A percentile compares a stretch with the other conserved stretches of the same genome.
Evolutionary conservation across 2,113 vertebrate species (phyloP).

Genomic region (Laticauda colubrina): DNA sequence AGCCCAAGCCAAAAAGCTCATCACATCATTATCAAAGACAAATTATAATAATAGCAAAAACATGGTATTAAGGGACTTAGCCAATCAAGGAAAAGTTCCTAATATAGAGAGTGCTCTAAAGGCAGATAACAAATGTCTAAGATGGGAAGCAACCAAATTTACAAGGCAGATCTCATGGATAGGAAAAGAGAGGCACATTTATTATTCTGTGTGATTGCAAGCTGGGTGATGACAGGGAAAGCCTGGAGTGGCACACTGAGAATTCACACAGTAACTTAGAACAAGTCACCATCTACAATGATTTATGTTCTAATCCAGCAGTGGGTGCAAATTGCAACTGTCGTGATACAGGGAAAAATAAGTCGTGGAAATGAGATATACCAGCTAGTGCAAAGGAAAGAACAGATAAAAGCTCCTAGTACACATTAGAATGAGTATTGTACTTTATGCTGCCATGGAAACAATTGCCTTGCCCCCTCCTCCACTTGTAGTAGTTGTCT

Average conservation of each 20-base stretch:
- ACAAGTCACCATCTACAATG: neutral
- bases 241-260: neutral
- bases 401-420: conserved; percentile 39
- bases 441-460: conserved; percentile 33
- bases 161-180: conserved; percentile 6
- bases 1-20: neutral
- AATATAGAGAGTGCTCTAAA: neutral
- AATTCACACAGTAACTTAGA: conserved; percentile 9
- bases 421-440: conserved; percentile 42
- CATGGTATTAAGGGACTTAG: conserved; percentile 9
- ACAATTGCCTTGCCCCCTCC: conserved; percentile 40
- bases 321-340: conserved; percentile 41
- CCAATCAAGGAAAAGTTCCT: conserved; percentile 18
- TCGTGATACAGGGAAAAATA: conserved; percentile 51
- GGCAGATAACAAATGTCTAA: conserved; percentile 15
- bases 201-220: conserved; percentile 11
- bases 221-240: conserved; percentile 27
- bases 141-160: conserved; percentile 30
- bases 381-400: conserved; percentile 42
- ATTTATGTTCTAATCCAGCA: conserved; percentile 42
- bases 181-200: conserved; percentile 26
- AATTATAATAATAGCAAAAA: conserved; percentile 27
- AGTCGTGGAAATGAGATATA: conserved; percentile 55
- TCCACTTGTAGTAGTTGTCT: conserved; percentile 33
- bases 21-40: neutral